Percentiles rank a stretch among this genome's conserved stretches.
Conservation (phyloP, 2,113 vertebrate genomes). For the Cyprinus carpio region DNA sequence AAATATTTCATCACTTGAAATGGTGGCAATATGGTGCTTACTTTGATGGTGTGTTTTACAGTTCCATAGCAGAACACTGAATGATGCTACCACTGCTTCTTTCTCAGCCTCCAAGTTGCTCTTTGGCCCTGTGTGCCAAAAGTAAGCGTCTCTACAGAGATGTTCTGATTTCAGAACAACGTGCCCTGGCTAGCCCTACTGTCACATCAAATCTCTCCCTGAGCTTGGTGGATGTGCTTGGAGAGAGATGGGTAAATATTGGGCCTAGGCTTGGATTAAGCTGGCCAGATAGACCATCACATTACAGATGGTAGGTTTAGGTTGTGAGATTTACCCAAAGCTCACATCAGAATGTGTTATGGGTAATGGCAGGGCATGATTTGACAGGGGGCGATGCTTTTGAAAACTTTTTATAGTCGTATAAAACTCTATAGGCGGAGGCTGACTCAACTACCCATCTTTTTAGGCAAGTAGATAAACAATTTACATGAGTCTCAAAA, state of each 20-base stretch:
- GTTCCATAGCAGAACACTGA: not conserved
- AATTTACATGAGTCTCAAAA: too few relatives aligned
- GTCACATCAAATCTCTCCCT: conserved; percentile 34
- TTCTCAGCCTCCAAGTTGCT: conserved; percentile 23
- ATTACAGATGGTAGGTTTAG: conserved; percentile 52
- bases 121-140: conserved; percentile 15
- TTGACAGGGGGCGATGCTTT: too few relatives aligned
- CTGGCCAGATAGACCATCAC: conserved; percentile 44
- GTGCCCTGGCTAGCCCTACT: conserved; percentile 17
- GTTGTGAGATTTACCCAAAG: conserved; percentile 40
- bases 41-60: conserved; percentile 14
- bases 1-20: not conserved
- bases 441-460: too few relatives aligned
- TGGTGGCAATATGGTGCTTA: not conserved
- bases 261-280: conserved; percentile 44
- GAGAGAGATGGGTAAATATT: conserved; percentile 36
- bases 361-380: not conserved
- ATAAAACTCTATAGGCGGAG: too few relatives aligned
- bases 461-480: too few relatives aligned
- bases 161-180: conserved; percentile 36
- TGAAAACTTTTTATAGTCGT: too few relatives aligned
- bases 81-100: not conserved
- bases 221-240: conserved; percentile 32
- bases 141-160: conserved; percentile 7
- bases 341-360: conserved; percentile 39